Conservation (phyloP, 2,888 invertebrate species). For the Dinocampus coccinellae region DNA sequence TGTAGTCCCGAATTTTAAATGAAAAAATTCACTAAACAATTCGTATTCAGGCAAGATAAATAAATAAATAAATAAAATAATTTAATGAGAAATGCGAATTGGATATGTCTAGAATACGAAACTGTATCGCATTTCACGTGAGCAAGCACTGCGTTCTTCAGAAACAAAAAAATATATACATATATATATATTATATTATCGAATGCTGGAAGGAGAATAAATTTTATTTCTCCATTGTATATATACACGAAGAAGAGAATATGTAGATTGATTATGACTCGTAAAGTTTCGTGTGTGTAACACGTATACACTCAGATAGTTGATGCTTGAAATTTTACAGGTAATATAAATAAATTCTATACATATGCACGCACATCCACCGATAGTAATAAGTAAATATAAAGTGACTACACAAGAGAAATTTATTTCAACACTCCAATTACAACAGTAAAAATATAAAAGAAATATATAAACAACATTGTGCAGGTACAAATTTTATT, state of each 20-base stretch:
- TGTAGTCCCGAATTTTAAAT: too few species aligned
- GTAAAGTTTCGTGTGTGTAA: slow-evolving; percentile 20
- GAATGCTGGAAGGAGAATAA: background rate
- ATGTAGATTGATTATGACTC: slow-evolving; percentile 12
- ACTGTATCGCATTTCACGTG: slow-evolving; percentile 36
- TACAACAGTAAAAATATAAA: slow-evolving; percentile 2
- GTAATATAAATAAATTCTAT: slow-evolving; percentile 20
- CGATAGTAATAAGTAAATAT: slow-evolving; percentile 1
- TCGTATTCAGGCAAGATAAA: slow-evolving; percentile 34
- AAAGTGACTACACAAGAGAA: background rate
- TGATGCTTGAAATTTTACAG: slow-evolving; percentile 16
- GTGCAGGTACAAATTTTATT: background rate
- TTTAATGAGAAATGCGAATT: slow-evolving; percentile 34
- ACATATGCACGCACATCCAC: background rate
- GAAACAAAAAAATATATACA: too few species aligned
- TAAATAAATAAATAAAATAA: slow-evolving; percentile 19
- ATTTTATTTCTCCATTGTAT: background rate
- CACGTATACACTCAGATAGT: background rate
- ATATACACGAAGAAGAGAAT: background rate
- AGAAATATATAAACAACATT: background rate
- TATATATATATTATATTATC: background rate
- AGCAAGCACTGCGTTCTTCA: background rate
- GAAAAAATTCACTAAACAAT: slow-evolving; percentile 41
- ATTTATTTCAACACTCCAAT: slow-evolving; percentile 1
- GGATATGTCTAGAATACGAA: slow-evolving; percentile 21